Base-by-base conservation (phyloP, 2,113 vertebrate species). In the Thunnus maccoyii region DNA sequence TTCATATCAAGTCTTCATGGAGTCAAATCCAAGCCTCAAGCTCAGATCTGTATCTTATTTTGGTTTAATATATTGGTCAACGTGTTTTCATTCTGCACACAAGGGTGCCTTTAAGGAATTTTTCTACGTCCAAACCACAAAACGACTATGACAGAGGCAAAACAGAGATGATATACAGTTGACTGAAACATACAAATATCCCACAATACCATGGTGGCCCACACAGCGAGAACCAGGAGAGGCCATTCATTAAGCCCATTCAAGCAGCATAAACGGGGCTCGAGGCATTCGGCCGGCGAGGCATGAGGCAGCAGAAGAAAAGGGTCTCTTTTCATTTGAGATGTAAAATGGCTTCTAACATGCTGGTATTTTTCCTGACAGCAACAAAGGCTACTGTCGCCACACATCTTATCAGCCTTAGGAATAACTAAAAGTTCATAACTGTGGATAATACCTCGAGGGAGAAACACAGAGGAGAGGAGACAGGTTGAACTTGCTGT, bases 251-350 rank as follows among this genome's bases (percentile, higher is more conserved):
- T 86, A 68, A 73, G 85, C 56, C 72, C 84, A 86, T 75, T 88
- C 86, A 89, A 90, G 88, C 87, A 86, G 91, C 86, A 92, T 87
- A 87, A 92, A 93, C 70, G 11, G 70, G 80, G 72, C 87, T 83
- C 17, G 64, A 80, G 85, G 88, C 80, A 25, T 81, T 55, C 54
- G 56, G 73, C 72, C 73, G 2, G 30, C 9, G 14, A 91, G 66
- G 88, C 67, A 84, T 80, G 69, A 83, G 75, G 76, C 77, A 76
- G 82, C 70, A 57, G 70, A 57, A 72, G 78, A 66, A 86, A 82
- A 51, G 74, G 66, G 44, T 86, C 77, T 86, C 73, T 85, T 78
- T 87, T 80, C 78, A 86, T 88, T 73, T 74, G 50, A 81, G 79
- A 77, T 67, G 51, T 60, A 78, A 87, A 88, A 91, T 72, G 72